Base-by-base conservation (phyloP, 2,113 vertebrate species). In the Cyanoderma ruficeps region DNA sequence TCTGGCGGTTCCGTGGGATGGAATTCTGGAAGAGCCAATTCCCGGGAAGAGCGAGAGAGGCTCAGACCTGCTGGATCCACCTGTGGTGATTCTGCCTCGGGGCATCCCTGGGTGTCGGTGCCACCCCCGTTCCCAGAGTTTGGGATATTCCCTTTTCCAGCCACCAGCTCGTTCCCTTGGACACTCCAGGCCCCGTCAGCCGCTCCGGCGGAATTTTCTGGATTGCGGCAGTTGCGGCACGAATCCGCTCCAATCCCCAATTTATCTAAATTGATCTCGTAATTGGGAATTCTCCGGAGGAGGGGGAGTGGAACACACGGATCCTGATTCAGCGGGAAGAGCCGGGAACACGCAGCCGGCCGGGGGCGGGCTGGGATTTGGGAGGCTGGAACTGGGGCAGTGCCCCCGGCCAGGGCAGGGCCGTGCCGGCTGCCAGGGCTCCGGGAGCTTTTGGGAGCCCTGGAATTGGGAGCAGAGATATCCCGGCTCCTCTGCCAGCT, bases 181-280 rank as follows among this genome's bases (percentile, higher is more conserved):
- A 21, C 59, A 46, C 68, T 53, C 65, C 75, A 23, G 53, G 42
- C 71, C 25, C 85, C 90, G 10, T 27, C 95, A 65, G 70, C 84
- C 20, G 18, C 88, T 65, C 90, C 17, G 30, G 76, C 50, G 19
- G 4, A 6, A 37, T 68, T 52, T 94, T 70, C 72, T 46, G 53
- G 56, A 16, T 16, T 57, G 88, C 59, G 69, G 82, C 60, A 24
- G 23, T 19, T 19, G 80, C 71, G 24, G 83, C 50, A 59, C 57
- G 21, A 31, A 67, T 94, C 75, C 47, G 64, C 93, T 95, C 52
- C 87, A 10, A 20, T 78, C 59, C 81, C 72, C 57, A 17, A 23
- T 85, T 97, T 91, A 93, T 83, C 72, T 96, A 87, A 94, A 90
- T 94, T 77, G 81, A 85, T 86, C 77, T 81, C 84, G 87, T 90